These are phyloP conservation scores for Antrozous pallidus DNA, from an alignment of 2,797 vertebrate species.

Conservation along the genomic window DNA sequence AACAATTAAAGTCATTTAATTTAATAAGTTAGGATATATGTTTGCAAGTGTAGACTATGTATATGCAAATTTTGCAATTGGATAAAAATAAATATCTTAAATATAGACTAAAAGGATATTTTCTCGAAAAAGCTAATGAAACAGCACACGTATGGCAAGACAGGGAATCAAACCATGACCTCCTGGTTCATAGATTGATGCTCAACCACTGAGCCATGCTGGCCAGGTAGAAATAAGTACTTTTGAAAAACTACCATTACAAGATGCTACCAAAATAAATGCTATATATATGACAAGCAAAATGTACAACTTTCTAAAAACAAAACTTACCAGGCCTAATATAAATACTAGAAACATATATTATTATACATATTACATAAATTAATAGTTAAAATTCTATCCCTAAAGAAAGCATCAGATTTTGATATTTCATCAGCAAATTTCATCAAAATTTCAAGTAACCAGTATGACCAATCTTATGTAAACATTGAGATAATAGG, in stretches of 20 bases:
- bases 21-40: background rate
- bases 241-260: background rate
- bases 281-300: background rate
- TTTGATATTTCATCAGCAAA: background rate
- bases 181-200: too few species aligned
- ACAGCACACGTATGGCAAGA: background rate
- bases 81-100: background rate
- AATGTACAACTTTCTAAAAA: background rate
- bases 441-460: background rate
- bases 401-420: background rate
- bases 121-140: background rate
- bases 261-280: background rate
- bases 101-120: background rate
- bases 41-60: background rate
- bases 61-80: background rate
- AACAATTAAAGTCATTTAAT: background rate
- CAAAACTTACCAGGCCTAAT: background rate
- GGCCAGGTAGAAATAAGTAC: background rate
- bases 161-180: background rate
- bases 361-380: background rate
- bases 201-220: too few species aligned
- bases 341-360: background rate
- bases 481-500: background rate
- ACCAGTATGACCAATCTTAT: background rate
- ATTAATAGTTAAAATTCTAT: background rate